Evolutionary conservation across 2,113 vertebrate species (phyloP), one percentile per base, ranked within the genome.

Genomic region (Carassius auratus): DNA sequence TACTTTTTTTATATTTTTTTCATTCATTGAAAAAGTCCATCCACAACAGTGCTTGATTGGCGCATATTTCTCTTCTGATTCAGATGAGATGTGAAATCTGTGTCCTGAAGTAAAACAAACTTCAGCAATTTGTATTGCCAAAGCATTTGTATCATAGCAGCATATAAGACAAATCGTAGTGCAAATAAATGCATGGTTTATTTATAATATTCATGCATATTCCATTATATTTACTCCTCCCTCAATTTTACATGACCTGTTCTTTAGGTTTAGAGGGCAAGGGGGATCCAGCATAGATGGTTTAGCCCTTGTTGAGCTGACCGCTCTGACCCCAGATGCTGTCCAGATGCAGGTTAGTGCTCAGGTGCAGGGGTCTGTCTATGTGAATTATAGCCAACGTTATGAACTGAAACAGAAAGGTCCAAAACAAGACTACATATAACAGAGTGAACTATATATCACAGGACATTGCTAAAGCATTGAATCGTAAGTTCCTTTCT

Each of bases 271-370:
- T 76, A 15, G 23, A 66, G 48, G 48, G 52, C 48, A 13, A 73
- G 59, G 26, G 19, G 52, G 23, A 61, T 19, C 17, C 73, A 42
- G 76, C 71, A 52, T 92, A 94, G 91, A 94, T 94, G 92, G 92
- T 92, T 91, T 91, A 86, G 88, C 91, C 91, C 93, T 94, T 93
- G 90, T 92, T 91, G 81, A 89, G 75, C 59, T 90, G 91, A 92
- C 92, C 86, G 55, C 14, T 7, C 85, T 87, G 91, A 93, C 92
- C 91, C 89, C 94, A 94, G 93, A 93, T 95, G 93, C 84, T 92
- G 89, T 93, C 94, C 94, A 95, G 94, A 95, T 95, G 94, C 92
- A 89, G 94, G 92, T 94, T 92, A 94, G 66, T 81, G 75, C 59
- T 21, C 10, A 86, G 89, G 93, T 92, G 89, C 86, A 85, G 86